Conservation (phyloP, 23 tunicate species). For the Trididemnum nubilum region DNA sequence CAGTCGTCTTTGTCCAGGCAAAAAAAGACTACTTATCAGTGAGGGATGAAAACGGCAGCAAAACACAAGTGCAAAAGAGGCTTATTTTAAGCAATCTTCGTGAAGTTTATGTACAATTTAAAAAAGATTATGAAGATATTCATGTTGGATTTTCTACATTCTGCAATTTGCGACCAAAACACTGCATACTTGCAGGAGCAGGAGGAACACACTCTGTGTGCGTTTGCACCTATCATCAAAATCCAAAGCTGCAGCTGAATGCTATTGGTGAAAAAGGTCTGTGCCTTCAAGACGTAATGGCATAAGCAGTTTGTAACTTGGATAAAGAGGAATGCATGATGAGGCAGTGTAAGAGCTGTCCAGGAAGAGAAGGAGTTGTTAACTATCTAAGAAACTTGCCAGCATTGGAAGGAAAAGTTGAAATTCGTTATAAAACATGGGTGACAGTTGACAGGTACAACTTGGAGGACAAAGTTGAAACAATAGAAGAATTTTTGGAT, state of each 20-base stretch:
- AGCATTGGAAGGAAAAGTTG: conserved; percentile 13
- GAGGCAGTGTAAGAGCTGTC: conserved; percentile 4
- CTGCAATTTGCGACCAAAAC: conserved; percentile 16
- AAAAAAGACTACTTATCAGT: conserved; percentile 4
- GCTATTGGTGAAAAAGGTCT: not conserved
- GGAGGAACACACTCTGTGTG: conserved; percentile 40
- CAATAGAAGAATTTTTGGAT: conserved; percentile 16
- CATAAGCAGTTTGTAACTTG: not conserved
- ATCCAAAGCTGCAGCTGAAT: conserved; percentile 15
- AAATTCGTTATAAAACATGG: conserved; percentile 28
- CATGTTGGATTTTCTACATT: conserved; percentile 17
- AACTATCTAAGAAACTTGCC: not conserved
- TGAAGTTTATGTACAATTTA: conserved; percentile 19
- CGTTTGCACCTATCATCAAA: conserved; percentile 31
- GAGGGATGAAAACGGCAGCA: conserved; percentile 1
- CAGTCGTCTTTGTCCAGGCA: conserved; percentile 13
- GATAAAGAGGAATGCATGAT: conserved; percentile 15
- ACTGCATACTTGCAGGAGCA: conserved; percentile 32
- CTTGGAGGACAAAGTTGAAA: not conserved
- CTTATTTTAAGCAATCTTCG: conserved; percentile 18
- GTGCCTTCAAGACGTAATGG: conserved; percentile 11
- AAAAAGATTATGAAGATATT: not conserved
- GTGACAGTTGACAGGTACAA: conserved; percentile 26
- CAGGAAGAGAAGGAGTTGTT: conserved; percentile 6
- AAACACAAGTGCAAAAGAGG: conserved; percentile 10